Conservation (phyloP, 2,113 vertebrate species). For the Xenopus laevis region DNA sequence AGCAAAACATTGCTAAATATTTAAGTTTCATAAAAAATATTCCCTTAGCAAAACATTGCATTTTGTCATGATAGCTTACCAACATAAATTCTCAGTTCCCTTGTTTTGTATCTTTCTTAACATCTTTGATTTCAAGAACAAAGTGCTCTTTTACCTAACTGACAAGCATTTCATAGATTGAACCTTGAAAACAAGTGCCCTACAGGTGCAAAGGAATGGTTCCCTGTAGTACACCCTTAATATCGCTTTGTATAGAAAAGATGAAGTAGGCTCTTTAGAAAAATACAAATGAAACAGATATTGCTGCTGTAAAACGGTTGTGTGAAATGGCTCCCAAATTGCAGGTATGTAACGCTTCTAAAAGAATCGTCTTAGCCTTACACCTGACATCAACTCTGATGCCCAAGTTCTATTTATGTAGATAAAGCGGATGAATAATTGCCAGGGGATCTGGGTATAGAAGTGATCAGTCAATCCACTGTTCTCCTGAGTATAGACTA, state of each 20-base stretch:
- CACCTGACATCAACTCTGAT: not conserved
- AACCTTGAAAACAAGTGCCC: conserved; percentile 17
- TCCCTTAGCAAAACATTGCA: no score
- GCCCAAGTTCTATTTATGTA: not conserved
- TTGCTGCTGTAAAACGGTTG: not conserved
- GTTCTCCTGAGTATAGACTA: not conserved
- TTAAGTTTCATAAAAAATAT: no score
- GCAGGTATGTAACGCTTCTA: not conserved
- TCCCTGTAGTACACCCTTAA: not conserved
- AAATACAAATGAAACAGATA: not conserved
- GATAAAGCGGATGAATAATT: not conserved
- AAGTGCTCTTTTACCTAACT: conserved; percentile 3
- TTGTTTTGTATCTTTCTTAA: no score
- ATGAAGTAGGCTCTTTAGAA: not conserved
- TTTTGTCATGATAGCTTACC: no score
- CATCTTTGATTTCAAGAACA: conserved; percentile 1
- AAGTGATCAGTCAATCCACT: not conserved
- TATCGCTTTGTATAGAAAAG: not conserved
- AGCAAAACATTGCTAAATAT: no score
- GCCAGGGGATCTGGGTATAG: not conserved
- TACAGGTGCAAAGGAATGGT: conserved; percentile 6
- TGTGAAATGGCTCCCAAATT: not conserved
- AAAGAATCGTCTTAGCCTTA: not conserved
- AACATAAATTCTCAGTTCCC: no score
- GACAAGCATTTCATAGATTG: conserved; percentile 6